Evolutionary conservation across 2,888 invertebrate species (phyloP).

Genomic region (Serripes groenlandicus): DNA sequence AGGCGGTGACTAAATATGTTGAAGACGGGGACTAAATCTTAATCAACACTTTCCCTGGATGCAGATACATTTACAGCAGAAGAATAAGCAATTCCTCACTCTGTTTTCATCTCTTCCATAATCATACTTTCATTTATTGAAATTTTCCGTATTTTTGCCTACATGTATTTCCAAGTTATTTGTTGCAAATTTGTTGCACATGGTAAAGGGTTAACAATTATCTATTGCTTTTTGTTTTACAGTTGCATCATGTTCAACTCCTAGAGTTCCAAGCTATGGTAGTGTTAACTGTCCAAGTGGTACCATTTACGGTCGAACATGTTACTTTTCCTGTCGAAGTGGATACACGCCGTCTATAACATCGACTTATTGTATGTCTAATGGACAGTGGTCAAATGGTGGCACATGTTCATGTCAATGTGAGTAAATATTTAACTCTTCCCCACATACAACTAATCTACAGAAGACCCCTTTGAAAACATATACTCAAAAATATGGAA

Average conservation of each 20-base stretch:
- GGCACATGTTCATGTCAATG: background rate
- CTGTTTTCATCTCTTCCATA: too few species aligned
- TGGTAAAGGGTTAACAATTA: too few species aligned
- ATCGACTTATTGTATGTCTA: background rate
- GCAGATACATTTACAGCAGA: too few species aligned
- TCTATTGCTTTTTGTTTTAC: background rate
- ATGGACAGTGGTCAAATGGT: slow-evolving; percentile 3
- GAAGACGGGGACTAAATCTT: too few species aligned
- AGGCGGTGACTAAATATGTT: too few species aligned
- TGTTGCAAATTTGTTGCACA: too few species aligned
- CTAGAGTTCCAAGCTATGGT: background rate
- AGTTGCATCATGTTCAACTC: background rate
- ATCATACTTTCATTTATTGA: too few species aligned
- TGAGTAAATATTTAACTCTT: background rate
- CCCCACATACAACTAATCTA: background rate
- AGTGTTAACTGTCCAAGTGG: slow-evolving; percentile 1
- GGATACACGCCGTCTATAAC: slow-evolving; percentile 1
- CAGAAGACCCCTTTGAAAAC: too few species aligned
- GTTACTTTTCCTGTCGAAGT: background rate
- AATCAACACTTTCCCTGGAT: too few species aligned
- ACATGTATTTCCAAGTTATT: background rate
- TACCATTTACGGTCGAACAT: background rate
- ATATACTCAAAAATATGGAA: too few species aligned
- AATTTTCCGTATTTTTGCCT: too few species aligned
- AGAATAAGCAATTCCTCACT: too few species aligned